Conservation (phyloP, 2,797 vertebrate genomes). For the Cryptoprocta ferox region DNA sequence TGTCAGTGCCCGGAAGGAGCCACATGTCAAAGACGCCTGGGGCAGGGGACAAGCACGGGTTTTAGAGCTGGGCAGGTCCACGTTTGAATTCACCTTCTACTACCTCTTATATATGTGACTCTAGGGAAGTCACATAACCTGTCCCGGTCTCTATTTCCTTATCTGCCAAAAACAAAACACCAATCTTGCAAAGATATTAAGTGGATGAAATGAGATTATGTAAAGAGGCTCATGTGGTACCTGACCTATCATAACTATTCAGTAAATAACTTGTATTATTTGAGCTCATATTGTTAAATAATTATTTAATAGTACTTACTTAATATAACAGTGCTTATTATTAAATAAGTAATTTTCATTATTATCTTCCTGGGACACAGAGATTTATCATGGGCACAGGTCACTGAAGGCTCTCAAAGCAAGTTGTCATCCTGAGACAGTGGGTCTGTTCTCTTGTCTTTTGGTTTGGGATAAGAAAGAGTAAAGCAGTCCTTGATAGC, state of each 20-base stretch:
- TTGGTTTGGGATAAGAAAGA: neutral
- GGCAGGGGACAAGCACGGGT: too few relatives aligned
- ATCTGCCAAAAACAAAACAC: neutral
- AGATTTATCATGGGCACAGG: neutral
- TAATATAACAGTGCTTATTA: neutral
- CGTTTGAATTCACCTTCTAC: neutral
- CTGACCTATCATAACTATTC: neutral
- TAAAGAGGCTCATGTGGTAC: neutral
- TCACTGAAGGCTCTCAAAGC: neutral
- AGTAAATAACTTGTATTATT: neutral
- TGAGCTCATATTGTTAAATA: neutral
- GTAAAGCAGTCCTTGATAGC: neutral
- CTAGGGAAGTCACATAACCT: neutral
- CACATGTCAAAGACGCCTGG: fast-evolving
- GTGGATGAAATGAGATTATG: neutral
- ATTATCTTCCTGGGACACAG: neutral
- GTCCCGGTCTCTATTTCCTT: neutral
- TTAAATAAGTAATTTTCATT: neutral
- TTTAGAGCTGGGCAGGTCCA: neutral
- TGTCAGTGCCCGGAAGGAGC: fast-evolving
- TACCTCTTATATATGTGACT: neutral
- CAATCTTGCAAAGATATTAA: neutral
- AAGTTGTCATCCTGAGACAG: neutral
- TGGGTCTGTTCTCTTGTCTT: neutral
- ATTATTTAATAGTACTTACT: neutral